Conservation (phyloP, 2,797 vertebrate genomes). For the Darevskia mixta region DNA sequence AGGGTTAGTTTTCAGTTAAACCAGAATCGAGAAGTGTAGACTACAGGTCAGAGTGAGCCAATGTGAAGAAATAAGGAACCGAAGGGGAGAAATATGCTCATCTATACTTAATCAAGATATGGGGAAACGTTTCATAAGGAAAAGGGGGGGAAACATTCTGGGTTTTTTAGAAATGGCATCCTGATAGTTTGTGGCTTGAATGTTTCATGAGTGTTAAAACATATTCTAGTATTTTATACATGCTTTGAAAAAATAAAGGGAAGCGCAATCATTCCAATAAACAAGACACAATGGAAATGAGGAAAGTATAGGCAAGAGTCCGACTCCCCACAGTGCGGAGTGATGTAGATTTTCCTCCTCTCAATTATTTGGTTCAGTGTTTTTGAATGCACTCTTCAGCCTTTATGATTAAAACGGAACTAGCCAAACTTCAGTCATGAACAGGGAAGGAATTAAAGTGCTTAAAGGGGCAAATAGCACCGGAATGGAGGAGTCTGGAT, state of each 20-base stretch:
- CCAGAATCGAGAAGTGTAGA: no score
- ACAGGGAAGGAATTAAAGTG: neutral
- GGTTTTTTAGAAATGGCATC: neutral
- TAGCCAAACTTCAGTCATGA: neutral
- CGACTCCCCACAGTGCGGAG: neutral
- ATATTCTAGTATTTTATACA: neutral
- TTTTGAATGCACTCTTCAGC: neutral
- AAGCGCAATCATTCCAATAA: neutral
- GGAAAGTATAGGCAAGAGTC: neutral
- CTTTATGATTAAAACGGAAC: neutral
- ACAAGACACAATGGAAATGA: conserved; percentile 26
- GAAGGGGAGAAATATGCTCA: no score
- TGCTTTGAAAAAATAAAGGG: neutral
- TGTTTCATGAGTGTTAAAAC: neutral
- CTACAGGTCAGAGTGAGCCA: no score
- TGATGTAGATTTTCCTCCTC: neutral
- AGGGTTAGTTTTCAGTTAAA: no score
- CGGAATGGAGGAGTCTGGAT: neutral
- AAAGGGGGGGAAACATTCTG: no score
- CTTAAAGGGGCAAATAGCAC: neutral
- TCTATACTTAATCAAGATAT: no score
- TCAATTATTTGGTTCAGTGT: neutral
- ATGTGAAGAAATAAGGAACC: no score
- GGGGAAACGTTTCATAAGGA: no score
- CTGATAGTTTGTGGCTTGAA: neutral